Evolutionary conservation across 2,113 vertebrate species (phyloP), one percentile per base, ranked within the genome.

Genomic region (Cichladusa arquata): DNA sequence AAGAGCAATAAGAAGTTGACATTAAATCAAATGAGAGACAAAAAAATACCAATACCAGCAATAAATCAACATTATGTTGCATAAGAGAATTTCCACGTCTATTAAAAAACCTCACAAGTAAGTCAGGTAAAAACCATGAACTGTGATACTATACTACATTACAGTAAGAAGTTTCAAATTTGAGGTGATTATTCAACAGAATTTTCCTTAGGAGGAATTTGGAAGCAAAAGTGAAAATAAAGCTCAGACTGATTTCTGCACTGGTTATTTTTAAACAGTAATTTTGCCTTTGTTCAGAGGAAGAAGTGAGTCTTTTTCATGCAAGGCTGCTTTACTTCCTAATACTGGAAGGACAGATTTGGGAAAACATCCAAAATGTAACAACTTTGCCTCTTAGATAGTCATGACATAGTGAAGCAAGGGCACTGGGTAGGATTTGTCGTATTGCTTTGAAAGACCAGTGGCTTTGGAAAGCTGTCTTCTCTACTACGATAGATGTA

Each of bases 221-320:
- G n/a, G 64, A 95, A 94, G 47, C 44, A 78, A 94, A 96, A 96
- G 66, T 62, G 71, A 94, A 93, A 96, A 70, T 71, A 13, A 90
- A 83, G 56, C 31, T 77, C 42, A 82, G 38, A 6, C 3, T 53
- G 11, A 56, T 60, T 93, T 83, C 50, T 69, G 31, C 13, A 57
- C 4, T 69, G 20, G 34, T 69, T 62, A 57, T 72, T 66, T 87
- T 85, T 33, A 76, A 78, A 64, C 17, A 17, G 48, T 40, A 44
- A 51, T 48, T 87, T 45, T 31, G 44, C 36, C 13, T 42, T 81
- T 80, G 48, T n/a, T 82, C 6, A 25, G 58, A 82, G 13, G 24
- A 76, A 74, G 54, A 91, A 9, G 24, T n/a, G 7, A 88, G 42
- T 53, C 47, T 64, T 84, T 54, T 78, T 40, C 9, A 73, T 17